Conservation (phyloP, 1,140 invertebrate genomes). For the Anastatus disparis region DNA sequence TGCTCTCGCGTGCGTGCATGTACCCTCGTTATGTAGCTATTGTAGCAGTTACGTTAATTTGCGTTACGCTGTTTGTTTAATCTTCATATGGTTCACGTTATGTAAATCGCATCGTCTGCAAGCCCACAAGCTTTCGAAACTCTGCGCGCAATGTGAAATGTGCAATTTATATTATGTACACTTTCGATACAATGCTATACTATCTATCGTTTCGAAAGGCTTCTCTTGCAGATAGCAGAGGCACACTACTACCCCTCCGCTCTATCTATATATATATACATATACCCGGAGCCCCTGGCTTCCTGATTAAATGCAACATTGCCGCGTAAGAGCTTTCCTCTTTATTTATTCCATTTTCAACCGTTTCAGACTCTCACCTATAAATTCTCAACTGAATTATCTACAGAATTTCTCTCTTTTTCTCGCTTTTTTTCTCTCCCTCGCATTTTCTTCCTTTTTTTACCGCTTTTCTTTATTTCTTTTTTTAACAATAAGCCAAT, state of each 20-base stretch:
- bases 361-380: not conserved
- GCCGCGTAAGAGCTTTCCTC: conserved; percentile 26
- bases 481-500: conserved; percentile 5
- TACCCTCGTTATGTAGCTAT: conserved; percentile 32
- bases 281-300: not conserved
- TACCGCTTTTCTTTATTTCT: too few relatives aligned
- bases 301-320: conserved; percentile 35
- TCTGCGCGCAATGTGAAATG: too few relatives aligned
- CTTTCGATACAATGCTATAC: not conserved
- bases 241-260: too few relatives aligned
- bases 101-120: not conserved
- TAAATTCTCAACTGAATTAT: conserved; percentile 26
- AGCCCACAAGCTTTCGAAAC: too few relatives aligned
- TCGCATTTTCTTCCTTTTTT: too few relatives aligned
- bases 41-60: conserved; percentile 47
- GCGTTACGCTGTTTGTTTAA: conserved; percentile 40
- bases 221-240: not conserved
- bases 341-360: conserved; percentile 27
- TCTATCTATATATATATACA: not conserved
- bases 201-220: too few relatives aligned
- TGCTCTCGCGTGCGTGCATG: not conserved
- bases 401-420: not conserved
- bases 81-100: conserved; percentile 36
- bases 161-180: conserved; percentile 6
- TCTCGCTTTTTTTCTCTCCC: too few relatives aligned